Conservation (phyloP, 2,888 invertebrate species). For the Lordiphosa andalusiaca region DNA sequence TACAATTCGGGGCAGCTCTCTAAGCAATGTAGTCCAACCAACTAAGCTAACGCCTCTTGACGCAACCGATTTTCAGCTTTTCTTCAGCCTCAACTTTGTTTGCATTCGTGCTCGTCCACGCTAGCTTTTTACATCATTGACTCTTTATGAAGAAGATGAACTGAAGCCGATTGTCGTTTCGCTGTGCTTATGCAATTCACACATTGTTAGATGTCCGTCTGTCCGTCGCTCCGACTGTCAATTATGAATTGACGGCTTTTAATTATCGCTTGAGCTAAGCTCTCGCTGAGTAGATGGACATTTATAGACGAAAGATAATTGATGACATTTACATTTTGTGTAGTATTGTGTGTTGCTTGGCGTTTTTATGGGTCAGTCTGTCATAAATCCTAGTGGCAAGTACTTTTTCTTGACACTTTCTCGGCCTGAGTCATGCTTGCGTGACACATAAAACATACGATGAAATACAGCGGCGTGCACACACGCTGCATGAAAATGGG, state of each 20-base stretch:
- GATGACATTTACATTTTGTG: conserved; percentile 52
- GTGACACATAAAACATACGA: conserved; percentile 37
- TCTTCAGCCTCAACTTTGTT: conserved; percentile 19
- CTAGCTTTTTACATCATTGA: conserved; percentile 27
- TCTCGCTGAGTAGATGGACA: conserved; percentile 15
- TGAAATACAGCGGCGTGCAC: not conserved
- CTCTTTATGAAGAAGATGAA: conserved; percentile 34
- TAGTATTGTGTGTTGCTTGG: conserved; percentile 10
- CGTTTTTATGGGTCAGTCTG: conserved; percentile 20
- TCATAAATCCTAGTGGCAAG: conserved; percentile 11
- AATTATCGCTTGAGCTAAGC: conserved; percentile 40
- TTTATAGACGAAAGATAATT: conserved; percentile 40
- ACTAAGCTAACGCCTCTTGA: conserved; percentile 23
- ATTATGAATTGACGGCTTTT: conserved; percentile 71
- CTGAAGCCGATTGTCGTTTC: conserved; percentile 28
- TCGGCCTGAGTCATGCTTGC: conserved; percentile 53
- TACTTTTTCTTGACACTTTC: conserved; percentile 51
- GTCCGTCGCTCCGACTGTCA: conserved; percentile 24
- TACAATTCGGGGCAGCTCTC: conserved; percentile 54
- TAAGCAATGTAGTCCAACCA: conserved; percentile 6
- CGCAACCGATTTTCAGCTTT: conserved; percentile 47
- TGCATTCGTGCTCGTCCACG: conserved; percentile 8
- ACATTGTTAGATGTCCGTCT: conserved; percentile 58
- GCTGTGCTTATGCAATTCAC: conserved; percentile 62
- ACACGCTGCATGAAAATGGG: not conserved